Base-by-base conservation (phyloP, 2,797 vertebrate species). In the Hybognathus amarus region DNA sequence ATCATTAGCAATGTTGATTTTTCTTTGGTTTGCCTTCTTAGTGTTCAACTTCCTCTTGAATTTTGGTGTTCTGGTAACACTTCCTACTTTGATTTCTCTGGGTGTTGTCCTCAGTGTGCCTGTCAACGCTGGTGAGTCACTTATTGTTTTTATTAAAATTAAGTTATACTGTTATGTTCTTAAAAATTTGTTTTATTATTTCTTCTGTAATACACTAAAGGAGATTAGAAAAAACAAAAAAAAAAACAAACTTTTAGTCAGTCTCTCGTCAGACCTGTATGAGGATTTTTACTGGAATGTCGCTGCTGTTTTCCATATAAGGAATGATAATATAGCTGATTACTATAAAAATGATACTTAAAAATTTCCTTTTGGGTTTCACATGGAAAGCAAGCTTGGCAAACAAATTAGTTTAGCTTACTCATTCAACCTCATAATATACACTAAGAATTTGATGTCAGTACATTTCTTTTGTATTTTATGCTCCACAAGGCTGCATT, bases 41-140 rank as follows among this genome's bases (percentile, higher is more conserved):
- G 96, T 95, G 92, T 96, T 96, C 93, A 96, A 96, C 94, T 93
- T 96, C 89, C 93, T 96, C 87, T 90, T 96, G 85, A 95, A 96
- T 90, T 96, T 96, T 91, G 95, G 96, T 85, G 94, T 96, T 83
- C 93, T 95, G 64, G 90, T 96, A 86, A 96, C 96, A 0, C 95
- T 95, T 85, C 96, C 96, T 24, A 96, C 95, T 20, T 89, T 96
- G 91, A 95, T 96, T 91, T 96, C 96, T 85, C 92, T 96, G 70
- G 96, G 96, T 77, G 93, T 96, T 82, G 94, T 96, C 82, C 90
- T 96, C 87, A 96, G 96, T 83, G 96, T 96, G n/a, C 96, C 95
- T 88, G 94, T 96, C 82, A 96, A 96, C 17, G 96, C 95, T 38
- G 94, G 96, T 96, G 92, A 94, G 89, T 89, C 63, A 70, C 40